phyloP scores from a whole-genome alignment of 1,140 invertebrate genomes.

The Brachionus sp. region DNA sequence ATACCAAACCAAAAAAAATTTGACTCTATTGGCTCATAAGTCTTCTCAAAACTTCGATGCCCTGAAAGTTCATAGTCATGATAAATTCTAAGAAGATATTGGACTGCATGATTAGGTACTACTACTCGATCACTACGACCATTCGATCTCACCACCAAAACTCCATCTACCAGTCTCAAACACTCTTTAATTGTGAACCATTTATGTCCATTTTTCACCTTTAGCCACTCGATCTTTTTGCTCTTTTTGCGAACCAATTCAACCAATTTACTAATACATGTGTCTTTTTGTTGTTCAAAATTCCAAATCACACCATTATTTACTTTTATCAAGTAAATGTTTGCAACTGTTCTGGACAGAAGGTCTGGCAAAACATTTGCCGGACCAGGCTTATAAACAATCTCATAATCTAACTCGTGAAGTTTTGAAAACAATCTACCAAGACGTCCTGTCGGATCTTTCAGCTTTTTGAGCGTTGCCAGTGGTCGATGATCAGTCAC shows the following conservation, averaged over 20 bases:
- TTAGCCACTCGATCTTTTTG: neutral
- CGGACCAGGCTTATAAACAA: neutral
- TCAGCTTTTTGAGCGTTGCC: neutral
- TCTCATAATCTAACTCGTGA: neutral
- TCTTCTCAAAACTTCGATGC: neutral
- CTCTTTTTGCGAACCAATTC: neutral
- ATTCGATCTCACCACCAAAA: neutral
- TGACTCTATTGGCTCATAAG: neutral
- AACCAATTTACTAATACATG: neutral
- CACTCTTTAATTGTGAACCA: neutral
- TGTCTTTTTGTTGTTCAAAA: neutral
- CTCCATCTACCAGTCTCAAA: neutral
- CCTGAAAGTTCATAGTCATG: neutral
- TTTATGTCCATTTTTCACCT: neutral
- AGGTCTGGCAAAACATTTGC: neutral
- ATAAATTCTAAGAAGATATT: neutral
- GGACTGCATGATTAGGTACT: neutral
- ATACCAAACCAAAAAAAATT: neutral
- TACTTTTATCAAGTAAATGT: conserved; percentile 1
- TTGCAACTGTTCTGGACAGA: neutral
- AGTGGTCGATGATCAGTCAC: neutral
- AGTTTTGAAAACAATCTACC: neutral
- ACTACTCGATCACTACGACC: neutral
- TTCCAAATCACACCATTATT: neutral
- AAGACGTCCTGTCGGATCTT: neutral